A percentile compares a stretch with the other conserved stretches of the same genome.
Conservation (phyloP, 2,888 invertebrate species). For the Rotaria sp. region DNA sequence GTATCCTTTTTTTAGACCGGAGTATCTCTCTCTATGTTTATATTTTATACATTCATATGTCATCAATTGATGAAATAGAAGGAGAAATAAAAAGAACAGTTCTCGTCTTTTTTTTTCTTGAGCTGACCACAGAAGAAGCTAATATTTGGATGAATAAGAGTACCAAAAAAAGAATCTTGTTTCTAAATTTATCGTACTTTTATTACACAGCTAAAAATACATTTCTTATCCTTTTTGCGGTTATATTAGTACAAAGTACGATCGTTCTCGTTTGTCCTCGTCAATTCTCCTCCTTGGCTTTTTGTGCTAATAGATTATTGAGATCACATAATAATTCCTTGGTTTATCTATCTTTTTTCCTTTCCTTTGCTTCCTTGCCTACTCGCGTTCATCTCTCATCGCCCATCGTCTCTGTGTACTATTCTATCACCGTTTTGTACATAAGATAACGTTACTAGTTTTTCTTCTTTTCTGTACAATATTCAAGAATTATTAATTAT, state of each 20-base stretch:
- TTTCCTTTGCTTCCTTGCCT: background rate
- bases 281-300: slow-evolving; percentile 10
- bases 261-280: background rate
- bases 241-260: background rate
- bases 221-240: background rate
- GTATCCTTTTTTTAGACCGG: background rate
- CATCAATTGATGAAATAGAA: background rate
- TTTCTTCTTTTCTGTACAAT: background rate
- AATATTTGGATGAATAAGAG: background rate
- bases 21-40: background rate
- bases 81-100: background rate
- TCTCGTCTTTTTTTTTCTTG: background rate
- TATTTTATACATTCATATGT: background rate
- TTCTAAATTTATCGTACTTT: background rate
- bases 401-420: background rate
- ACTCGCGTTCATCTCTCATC: background rate
- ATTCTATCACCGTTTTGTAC: background rate
- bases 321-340: background rate
- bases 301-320: slow-evolving; percentile 10
- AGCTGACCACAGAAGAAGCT: background rate
- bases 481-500: slow-evolving; percentile 22
- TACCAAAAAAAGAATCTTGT: background rate
- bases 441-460: background rate
- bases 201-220: background rate
- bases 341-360: background rate